phyloP scores from a whole-genome alignment of 92 coral and sea anemone genomes.

The Siderastrea siderea region DNA sequence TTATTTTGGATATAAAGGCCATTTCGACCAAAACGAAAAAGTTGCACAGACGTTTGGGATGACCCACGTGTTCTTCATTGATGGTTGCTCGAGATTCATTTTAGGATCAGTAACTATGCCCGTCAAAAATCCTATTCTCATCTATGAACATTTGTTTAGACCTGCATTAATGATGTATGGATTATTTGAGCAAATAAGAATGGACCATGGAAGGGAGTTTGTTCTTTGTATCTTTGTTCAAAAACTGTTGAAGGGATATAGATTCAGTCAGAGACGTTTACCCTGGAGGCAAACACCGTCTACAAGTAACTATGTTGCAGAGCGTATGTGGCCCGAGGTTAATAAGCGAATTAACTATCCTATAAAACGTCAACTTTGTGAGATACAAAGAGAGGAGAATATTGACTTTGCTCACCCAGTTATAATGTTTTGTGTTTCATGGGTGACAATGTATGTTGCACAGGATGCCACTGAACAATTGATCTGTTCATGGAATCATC shows the following conservation, averaged over 20 bases:
- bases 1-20: constrained; percentile 65
- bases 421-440: constrained; percentile 66
- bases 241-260: constrained; percentile 37
- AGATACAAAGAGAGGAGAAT: constrained; percentile 48
- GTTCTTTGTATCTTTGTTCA: constrained; percentile 63
- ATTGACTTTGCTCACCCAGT: constrained; percentile 53
- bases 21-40: constrained; percentile 65
- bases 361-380: constrained; percentile 47
- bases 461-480: constrained; percentile 31
- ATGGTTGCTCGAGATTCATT: constrained; percentile 62
- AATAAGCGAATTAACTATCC: constrained; percentile 63
- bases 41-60: constrained; percentile 31
- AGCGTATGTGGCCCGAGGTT: constrained; percentile 64
- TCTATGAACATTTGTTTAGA: constrained; percentile 57
- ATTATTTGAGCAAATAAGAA: constrained; percentile 53
- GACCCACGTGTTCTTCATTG: constrained; percentile 46
- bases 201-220: constrained; percentile 65
- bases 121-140: constrained; percentile 61
- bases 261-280: constrained; percentile 25
- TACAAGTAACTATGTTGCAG: constrained; percentile 47
- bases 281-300: constrained; percentile 64
- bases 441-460: constrained; percentile 60
- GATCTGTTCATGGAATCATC: constrained; percentile 59
- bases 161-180: constrained; percentile 57
- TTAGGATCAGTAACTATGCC: constrained; percentile 48